Base-by-base conservation (phyloP, 1,140 invertebrate species). In the Pemphigus obesinymphae region DNA sequence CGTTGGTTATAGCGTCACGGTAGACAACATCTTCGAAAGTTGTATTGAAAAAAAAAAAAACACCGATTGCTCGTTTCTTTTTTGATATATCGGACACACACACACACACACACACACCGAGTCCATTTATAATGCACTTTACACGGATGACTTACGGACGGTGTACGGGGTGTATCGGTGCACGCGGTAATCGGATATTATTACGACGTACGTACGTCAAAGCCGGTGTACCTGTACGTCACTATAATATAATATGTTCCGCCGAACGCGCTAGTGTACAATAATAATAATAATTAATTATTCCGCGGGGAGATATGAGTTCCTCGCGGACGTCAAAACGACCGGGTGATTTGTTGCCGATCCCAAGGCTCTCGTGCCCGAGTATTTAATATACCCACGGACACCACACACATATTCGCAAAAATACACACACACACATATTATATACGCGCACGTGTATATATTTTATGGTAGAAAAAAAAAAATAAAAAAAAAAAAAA, bases 271-370 rank as follows among this genome's bases (percentile, higher is more conserved):
- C 5, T 11, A 26, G 20, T 20, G 43, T 20, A 17, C 23, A 31
- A 34, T 68, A 68, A n/a, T n/a, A n/a, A n/a, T n/a, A n/a, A n/a
- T n/a, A n/a, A n/a, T n/a, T 70, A 70, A 70, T 70, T 45, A 70
- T 70, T 70, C 50, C 75, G 31, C 50, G 50, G 45, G 48, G 43
- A 75, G 43, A 78, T 58, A 58, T 58, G 34, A 58, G 53, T 78
- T 58, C 40, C 53, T 78, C 75, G n/a, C n/a, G 53, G 34, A 55
- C 40, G 75, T 78, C 75, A 78, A 78, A 78, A 78, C 75, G 50
- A 55, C 48, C 23, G n/a, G 48, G 53, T 78, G 75, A 78, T 78
- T 78, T 78, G 75, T 78, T 43, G 75, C 75, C 34, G 50, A 78
- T 78, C 50, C 75, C 75, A 78, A 78, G 50, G 75, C 48, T 78